Evolutionary conservation across 2,113 vertebrate species (phyloP).

Genomic region (Sinocyclocheilus anophthalmus): DNA sequence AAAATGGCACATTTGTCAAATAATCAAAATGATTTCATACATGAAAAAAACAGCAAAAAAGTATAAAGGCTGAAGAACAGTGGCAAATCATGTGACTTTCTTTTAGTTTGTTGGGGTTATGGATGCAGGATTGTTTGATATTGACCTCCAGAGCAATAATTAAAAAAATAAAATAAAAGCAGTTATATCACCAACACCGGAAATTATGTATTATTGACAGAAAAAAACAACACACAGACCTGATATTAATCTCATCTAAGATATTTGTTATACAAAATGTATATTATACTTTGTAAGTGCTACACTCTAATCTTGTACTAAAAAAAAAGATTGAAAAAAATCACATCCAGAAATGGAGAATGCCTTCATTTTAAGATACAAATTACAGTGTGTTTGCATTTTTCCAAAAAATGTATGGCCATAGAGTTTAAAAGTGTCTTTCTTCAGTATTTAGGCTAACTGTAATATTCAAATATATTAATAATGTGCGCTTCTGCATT

Average conservation of each 20-base stretch:
- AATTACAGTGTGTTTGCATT: constrained; percentile 21
- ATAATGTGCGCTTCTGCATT: background rate
- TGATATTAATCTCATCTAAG: constrained; percentile 66
- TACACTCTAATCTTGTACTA: constrained; percentile 59
- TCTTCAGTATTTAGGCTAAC: background rate
- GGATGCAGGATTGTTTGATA: constrained; percentile 43
- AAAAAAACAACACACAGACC: constrained; percentile 60
- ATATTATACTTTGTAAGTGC: constrained; percentile 68
- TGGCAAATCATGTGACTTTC: background rate
- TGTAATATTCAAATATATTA: constrained; percentile 13
- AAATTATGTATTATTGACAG: constrained; percentile 17
- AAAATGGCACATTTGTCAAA: background rate
- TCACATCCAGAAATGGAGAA: constrained; percentile 52
- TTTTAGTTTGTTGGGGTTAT: background rate
- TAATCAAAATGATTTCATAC: background rate
- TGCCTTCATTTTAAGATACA: constrained; percentile 73
- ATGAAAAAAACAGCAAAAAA: background rate
- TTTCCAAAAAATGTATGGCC: background rate
- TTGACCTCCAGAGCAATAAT: constrained; percentile 13
- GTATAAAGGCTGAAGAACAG: background rate
- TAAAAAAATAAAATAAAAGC: constrained; percentile 42
- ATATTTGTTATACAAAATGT: constrained; percentile 70
- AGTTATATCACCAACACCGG: constrained; percentile 48
- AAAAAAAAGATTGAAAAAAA: constrained; percentile 47
- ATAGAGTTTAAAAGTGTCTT: background rate